These are phyloP conservation scores for Synchiropus splendidus DNA, from an alignment of 2,113 vertebrate species.

Conservation along the genomic window DNA sequence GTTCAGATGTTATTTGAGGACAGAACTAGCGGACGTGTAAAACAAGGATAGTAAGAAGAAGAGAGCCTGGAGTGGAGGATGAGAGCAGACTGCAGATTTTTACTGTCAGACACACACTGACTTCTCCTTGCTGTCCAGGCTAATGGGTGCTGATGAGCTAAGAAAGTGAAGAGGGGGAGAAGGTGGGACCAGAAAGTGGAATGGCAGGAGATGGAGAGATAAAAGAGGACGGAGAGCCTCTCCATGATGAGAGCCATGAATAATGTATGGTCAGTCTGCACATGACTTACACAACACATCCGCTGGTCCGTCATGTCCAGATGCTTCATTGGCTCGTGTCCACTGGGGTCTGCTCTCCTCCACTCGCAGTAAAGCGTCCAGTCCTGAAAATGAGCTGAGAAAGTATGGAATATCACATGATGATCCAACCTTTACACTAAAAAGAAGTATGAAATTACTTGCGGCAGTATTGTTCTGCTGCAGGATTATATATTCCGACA, in stretches of 20 bases:
- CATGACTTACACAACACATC: slow-evolving; percentile 30
- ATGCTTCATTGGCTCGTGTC: slow-evolving; percentile 20
- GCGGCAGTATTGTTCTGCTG: neutral
- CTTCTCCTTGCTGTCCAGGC: slow-evolving; percentile 5
- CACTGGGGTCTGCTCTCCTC: no score
- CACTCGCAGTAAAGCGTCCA: no score
- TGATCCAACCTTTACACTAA: neutral
- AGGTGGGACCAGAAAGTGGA: slow-evolving; percentile 12
- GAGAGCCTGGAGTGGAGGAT: slow-evolving; percentile 1
- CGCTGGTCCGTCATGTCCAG: slow-evolving; percentile 38
- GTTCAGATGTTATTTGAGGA: no score
- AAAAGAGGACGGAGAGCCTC: slow-evolving; percentile 35
- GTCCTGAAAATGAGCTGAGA: slow-evolving; percentile 7
- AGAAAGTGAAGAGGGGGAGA: slow-evolving; percentile 8
- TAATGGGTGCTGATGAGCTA: slow-evolving; percentile 35
- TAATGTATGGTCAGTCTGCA: slow-evolving; percentile 43
- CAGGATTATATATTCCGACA: neutral
- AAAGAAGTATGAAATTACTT: slow-evolving; percentile 1
- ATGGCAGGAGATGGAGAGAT: slow-evolving; percentile 39
- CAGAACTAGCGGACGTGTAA: no score
- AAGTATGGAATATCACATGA: no score
- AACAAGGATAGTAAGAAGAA: no score
- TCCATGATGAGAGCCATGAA: slow-evolving; percentile 45
- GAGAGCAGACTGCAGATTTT: neutral
- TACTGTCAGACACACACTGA: slow-evolving; percentile 18